phyloP scores from a whole-genome alignment of 2,797 vertebrate species.

The Microctenopoma stevenorrisi region DNA sequence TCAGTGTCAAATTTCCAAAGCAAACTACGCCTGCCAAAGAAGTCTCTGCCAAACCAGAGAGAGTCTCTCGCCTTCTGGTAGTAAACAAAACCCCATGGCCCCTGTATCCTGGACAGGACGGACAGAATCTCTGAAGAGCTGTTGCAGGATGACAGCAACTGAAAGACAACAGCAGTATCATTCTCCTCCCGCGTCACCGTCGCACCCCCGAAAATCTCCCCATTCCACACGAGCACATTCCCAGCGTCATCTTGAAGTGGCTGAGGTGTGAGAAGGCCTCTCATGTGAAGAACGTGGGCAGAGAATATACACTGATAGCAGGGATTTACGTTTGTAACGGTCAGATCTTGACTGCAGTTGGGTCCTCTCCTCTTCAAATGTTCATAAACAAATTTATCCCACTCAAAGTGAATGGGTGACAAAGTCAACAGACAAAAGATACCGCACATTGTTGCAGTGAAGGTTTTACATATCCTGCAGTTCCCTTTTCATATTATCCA shows the following conservation, averaged over 20 bases:
- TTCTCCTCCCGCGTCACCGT: constrained; percentile 82
- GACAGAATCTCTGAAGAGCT: constrained; percentile 81
- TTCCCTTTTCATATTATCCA: constrained; percentile 90
- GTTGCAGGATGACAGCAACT: constrained; percentile 78
- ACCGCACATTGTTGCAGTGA: constrained; percentile 87
- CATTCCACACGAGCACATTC: constrained; percentile 94
- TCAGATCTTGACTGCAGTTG: constrained; percentile 76
- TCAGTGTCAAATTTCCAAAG: constrained; percentile 86
- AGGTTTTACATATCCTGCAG: constrained; percentile 87
- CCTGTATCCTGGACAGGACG: constrained; percentile 84
- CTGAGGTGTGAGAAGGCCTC: constrained; percentile 88
- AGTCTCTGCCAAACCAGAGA: constrained; percentile 97
- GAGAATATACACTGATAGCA: constrained; percentile 88
- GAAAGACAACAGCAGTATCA: constrained; percentile 87
- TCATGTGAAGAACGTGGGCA: constrained; percentile 92
- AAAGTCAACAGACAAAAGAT: constrained; percentile 89
- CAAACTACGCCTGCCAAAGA: constrained; percentile 94
- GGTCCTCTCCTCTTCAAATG: constrained; percentile 88
- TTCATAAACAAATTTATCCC: constrained; percentile 66
- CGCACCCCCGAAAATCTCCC: constrained; percentile 92
- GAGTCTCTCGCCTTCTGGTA: constrained; percentile 85
- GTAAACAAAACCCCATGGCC: constrained; percentile 94
- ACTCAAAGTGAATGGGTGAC: constrained; percentile 40
- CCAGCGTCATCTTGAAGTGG: constrained; percentile 86
- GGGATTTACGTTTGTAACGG: constrained; percentile 41